Percentiles rank a stretch among this genome's conserved stretches.
These are phyloP conservation scores for Macrophya annulata DNA, from an alignment of 2,888 invertebrate genomes.

Conservation along the genomic window DNA sequence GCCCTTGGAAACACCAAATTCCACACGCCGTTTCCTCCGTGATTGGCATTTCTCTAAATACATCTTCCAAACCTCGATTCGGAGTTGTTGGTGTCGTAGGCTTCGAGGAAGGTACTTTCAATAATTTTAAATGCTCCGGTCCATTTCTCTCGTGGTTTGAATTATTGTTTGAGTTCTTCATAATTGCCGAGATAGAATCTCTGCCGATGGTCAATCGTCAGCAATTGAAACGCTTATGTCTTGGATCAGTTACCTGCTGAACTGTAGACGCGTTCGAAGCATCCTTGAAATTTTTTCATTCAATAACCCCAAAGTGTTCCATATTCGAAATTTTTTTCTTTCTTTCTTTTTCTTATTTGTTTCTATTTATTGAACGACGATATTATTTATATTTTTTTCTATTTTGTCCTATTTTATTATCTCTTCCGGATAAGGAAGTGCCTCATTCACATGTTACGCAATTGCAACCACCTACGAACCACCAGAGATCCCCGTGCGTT, in stretches of 20 bases:
- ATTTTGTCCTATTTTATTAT: not conserved
- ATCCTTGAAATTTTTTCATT: conserved; percentile 25
- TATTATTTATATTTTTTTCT: not conserved
- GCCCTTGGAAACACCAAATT: conserved; percentile 83
- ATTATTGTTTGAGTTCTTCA: conserved; percentile 69
- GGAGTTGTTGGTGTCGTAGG: conserved; percentile 66
- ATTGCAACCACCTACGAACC: conserved; percentile 47
- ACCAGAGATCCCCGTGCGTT: not conserved
- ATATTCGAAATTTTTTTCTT: conserved; percentile 8
- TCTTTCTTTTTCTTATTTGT: not conserved
- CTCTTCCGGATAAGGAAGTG: conserved; percentile 36
- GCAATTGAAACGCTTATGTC: conserved; percentile 21
- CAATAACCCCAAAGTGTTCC: conserved; percentile 27
- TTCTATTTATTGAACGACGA: not conserved
- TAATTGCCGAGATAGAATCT: conserved; percentile 47
- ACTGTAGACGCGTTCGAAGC: conserved; percentile 13
- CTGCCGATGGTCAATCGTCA: conserved; percentile 18
- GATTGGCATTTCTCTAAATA: conserved; percentile 80
- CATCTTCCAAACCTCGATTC: conserved; percentile 77
- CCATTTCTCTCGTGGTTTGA: conserved; percentile 74
- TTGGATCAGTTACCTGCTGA: conserved; percentile 19
- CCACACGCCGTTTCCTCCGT: conserved; percentile 86
- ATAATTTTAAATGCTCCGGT: conserved; percentile 72
- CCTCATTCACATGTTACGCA: conserved; percentile 46
- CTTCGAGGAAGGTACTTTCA: conserved; percentile 70